A percentile compares a stretch with the other conserved stretches of the same genome.
Evolutionary conservation across 1,140 invertebrate genomes (phyloP).

Genomic region (Palaemon carinicauda): DNA sequence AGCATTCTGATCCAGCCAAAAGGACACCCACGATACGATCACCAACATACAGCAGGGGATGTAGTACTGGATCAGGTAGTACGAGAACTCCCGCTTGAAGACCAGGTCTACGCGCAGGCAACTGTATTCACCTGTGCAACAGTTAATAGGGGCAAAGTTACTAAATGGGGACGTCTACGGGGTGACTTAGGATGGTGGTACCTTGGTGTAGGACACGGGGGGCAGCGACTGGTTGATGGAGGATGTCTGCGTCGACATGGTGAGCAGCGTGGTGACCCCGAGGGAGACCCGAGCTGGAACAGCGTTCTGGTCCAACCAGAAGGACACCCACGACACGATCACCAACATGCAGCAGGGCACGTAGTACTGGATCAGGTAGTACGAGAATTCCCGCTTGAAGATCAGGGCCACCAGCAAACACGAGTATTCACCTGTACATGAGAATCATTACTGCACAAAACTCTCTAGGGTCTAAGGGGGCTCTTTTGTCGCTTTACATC

Average conservation of each 20-base stretch:
- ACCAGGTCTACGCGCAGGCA: constrained; percentile 93
- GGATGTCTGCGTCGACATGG: constrained; percentile 70
- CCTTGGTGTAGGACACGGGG: constrained; percentile 61
- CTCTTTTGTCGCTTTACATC: no score
- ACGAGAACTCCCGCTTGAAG: constrained; percentile 97
- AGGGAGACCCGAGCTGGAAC: constrained; percentile 69
- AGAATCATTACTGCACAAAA: constrained; percentile 5
- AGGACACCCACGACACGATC: constrained; percentile 71
- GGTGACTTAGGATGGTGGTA: constrained; percentile 69
- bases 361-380: constrained; percentile 70
- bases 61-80: constrained; percentile 97
- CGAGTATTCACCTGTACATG: constrained; percentile 67
- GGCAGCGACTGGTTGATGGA: constrained; percentile 69
- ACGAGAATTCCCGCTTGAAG: constrained; percentile 69
- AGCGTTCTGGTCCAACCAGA: constrained; percentile 69
- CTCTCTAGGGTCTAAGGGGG: background rate
- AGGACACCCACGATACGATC: constrained; percentile 90
- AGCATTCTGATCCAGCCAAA: constrained; percentile 97
- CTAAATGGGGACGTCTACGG: constrained; percentile 68
- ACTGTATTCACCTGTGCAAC: constrained; percentile 73
- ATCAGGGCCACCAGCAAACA: constrained; percentile 68
- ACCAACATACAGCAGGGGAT: constrained; percentile 89
- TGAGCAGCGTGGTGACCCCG: constrained; percentile 70
- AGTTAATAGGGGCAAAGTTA: constrained; percentile 69
- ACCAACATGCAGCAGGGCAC: constrained; percentile 69